Conservation (phyloP, 2,888 invertebrate species). For the Ophraella communa region DNA sequence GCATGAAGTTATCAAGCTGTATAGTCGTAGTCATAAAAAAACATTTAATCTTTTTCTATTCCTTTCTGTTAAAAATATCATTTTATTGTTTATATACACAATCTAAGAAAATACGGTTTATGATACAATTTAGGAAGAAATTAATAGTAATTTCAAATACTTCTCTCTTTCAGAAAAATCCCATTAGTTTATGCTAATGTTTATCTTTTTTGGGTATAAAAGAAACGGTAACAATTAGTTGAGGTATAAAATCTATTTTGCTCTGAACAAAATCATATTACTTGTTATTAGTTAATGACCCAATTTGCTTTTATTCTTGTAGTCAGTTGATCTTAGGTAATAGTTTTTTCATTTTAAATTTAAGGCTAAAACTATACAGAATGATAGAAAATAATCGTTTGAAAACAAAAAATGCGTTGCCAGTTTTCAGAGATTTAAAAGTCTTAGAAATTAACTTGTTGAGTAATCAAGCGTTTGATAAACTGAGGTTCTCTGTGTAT, state of each 20-base stretch:
- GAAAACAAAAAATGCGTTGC: not conserved
- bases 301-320: not conserved
- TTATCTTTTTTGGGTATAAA: too few species aligned
- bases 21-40: not conserved
- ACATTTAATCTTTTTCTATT: not conserved
- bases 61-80: not conserved
- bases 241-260: not conserved
- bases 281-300: not conserved
- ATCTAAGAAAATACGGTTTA: too few species aligned
- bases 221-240: too few species aligned
- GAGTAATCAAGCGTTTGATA: not conserved
- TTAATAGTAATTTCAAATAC: too few species aligned
- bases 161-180: too few species aligned
- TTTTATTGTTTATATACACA: too few species aligned
- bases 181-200: too few species aligned
- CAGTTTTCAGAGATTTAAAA: not conserved
- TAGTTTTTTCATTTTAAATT: not conserved
- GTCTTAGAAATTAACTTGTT: not conserved
- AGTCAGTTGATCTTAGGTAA: not conserved
- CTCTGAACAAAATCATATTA: too few species aligned
- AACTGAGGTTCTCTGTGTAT: too few species aligned
- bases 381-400: not conserved
- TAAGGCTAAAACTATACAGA: slow-evolving; percentile 14
- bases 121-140: too few species aligned
- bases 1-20: slow-evolving; percentile 17